A percentile compares a stretch with the other conserved stretches of the same genome.
These are phyloP conservation scores for Bettongia penicillata DNA, from an alignment of 2,113 vertebrate genomes.

Conservation along the genomic window DNA sequence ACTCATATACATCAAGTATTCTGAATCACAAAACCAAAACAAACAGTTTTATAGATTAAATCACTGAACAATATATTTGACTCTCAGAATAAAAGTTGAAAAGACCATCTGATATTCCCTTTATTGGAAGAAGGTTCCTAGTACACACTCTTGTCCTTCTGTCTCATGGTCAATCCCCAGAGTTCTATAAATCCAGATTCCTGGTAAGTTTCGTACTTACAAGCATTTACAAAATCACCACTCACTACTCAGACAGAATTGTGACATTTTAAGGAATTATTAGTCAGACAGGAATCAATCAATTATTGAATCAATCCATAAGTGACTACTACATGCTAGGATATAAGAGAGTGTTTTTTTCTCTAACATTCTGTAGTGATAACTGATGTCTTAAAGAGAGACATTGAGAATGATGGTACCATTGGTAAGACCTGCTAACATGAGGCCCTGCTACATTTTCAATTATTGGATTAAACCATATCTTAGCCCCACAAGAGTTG, in stretches of 20 bases:
- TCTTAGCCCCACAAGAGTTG: not conserved
- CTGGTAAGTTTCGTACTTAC: not conserved
- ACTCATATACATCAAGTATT: not conserved
- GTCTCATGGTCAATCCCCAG: not conserved
- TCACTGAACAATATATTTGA: not conserved
- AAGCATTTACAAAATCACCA: constrained; percentile 24
- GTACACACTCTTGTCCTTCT: not conserved
- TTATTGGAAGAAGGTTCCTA: not conserved
- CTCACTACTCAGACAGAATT: not conserved
- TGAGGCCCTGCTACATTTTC: not conserved
- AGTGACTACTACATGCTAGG: not conserved
- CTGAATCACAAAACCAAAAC: not conserved
- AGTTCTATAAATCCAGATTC: not conserved
- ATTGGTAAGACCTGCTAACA: not conserved
- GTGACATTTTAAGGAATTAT: not conserved
- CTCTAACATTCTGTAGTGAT: not conserved
- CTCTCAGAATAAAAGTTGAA: not conserved
- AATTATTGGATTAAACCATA: constrained; percentile 10
- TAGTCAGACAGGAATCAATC: constrained; percentile 46
- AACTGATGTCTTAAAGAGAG: not conserved
- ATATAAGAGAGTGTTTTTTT: not conserved
- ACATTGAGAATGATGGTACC: not conserved
- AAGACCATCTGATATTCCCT: not conserved
- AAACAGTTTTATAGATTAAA: not conserved
- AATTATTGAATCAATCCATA: not conserved